Conservation (phyloP, 1,140 invertebrate genomes). For the Penaeus indicus region DNA sequence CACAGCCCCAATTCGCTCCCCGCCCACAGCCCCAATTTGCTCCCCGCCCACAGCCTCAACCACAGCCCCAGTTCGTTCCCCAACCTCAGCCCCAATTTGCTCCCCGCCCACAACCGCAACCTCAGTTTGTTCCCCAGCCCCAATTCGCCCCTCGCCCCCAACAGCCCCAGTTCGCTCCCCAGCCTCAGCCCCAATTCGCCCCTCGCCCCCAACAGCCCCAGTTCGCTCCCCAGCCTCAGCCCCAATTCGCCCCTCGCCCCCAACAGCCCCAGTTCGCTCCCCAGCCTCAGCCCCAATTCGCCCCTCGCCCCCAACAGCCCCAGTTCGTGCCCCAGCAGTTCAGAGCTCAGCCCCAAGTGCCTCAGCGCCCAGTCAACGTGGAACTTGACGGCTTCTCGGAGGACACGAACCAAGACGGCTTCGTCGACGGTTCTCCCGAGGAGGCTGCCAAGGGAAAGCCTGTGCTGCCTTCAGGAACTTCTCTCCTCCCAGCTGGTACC, state of each 20-base stretch:
- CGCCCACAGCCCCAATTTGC: slow-evolving; percentile 26
- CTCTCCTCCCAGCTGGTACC: too few species aligned
- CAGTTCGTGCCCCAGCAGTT: not conserved
- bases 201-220: slow-evolving; percentile 1
- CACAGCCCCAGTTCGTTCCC: slow-evolving; percentile 39
- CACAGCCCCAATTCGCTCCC: too few species aligned
- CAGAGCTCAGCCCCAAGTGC: too few species aligned
- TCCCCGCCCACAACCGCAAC: not conserved
- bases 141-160: too few species aligned
- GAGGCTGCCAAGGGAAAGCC: not conserved
- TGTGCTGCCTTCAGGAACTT: too few species aligned
- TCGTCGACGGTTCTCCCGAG: slow-evolving; percentile 28
- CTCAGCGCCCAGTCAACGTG: not conserved
- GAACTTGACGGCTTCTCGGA: slow-evolving; percentile 40
- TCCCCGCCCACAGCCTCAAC: not conserved
- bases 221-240: too few species aligned
- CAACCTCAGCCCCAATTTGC: not conserved
- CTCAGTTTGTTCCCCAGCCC: slow-evolving; percentile 5
- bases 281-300: slow-evolving; percentile 56
- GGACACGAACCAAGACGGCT: slow-evolving; percentile 49
- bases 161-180: too few species aligned
- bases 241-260: too few species aligned
- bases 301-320: slow-evolving; percentile 33
- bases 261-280: too few species aligned
- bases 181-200: not conserved